Conservation (phyloP, 1,140 invertebrate genomes). For the Drosophila ironensis region DNA sequence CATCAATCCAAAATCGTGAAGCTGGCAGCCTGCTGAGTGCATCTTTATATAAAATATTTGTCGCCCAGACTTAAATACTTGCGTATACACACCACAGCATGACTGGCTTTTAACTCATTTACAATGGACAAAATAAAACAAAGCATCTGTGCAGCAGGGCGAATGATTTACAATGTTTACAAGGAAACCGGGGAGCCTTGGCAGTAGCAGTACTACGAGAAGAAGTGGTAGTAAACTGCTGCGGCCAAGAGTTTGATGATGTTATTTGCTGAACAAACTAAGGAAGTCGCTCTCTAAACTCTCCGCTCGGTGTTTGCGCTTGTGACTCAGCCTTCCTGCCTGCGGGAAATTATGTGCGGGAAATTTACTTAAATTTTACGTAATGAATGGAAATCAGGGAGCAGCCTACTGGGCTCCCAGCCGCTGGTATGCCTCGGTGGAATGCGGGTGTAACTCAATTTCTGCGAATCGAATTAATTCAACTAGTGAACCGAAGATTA, state of each 20-base stretch:
- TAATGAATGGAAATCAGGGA: conserved; percentile 61
- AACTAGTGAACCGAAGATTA: conserved; percentile 36
- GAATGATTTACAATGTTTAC: conserved; percentile 72
- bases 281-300: conserved; percentile 17
- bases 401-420: not conserved
- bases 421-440: conserved; percentile 28
- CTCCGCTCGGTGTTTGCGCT: conserved; percentile 39
- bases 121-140: conserved; percentile 36
- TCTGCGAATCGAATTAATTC: conserved; percentile 65
- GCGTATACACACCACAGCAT: conserved; percentile 6
- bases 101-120: conserved; percentile 42
- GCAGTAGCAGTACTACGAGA: too few relatives aligned
- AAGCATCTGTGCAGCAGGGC: conserved; percentile 41
- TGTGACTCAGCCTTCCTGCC: conserved; percentile 25
- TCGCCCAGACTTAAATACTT: conserved; percentile 15
- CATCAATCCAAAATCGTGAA: not conserved
- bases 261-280: conserved; percentile 36
- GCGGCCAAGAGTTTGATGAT: conserved; percentile 35
- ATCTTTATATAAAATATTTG: conserved; percentile 16
- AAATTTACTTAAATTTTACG: conserved; percentile 58
- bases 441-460: conserved; percentile 67
- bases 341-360: conserved; percentile 31
- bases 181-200: not conserved
- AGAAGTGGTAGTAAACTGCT: conserved; percentile 1
- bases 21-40: conserved; percentile 9